Evolutionary conservation across 2,113 vertebrate genomes (phyloP).

Genomic region (Lucifuga dentata): DNA sequence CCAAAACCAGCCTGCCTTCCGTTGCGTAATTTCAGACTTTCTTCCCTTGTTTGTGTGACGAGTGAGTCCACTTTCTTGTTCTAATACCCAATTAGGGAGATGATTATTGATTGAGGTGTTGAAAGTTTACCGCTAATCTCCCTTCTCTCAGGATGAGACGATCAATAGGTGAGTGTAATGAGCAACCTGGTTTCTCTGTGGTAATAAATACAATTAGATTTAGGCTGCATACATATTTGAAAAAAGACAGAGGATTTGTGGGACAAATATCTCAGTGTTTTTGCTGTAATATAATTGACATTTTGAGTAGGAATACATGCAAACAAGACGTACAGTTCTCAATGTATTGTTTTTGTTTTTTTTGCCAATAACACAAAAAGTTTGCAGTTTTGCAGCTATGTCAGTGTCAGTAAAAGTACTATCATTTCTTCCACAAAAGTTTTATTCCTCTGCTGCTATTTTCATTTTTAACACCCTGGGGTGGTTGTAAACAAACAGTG

Average conservation of each 20-base stretch:
- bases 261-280: background rate
- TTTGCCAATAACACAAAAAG: background rate
- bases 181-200: slow-evolving; percentile 67
- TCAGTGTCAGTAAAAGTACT: background rate
- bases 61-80: slow-evolving; percentile 75
- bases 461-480: slow-evolving; percentile 56
- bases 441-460: slow-evolving; percentile 46
- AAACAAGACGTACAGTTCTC: background rate
- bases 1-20: slow-evolving; percentile 2
- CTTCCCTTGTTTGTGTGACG: slow-evolving; percentile 71
- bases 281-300: slow-evolving; percentile 4
- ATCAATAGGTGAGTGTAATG: slow-evolving; percentile 77
- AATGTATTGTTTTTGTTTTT: background rate
- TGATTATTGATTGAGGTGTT: slow-evolving; percentile 82
- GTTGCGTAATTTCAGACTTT: slow-evolving; percentile 49
- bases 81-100: slow-evolving; percentile 84
- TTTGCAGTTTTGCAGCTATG: background rate
- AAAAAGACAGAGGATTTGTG: slow-evolving; percentile 16
- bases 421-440: slow-evolving; percentile 18
- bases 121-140: slow-evolving; percentile 82
- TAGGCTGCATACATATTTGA: slow-evolving; percentile 63
- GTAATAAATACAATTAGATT: slow-evolving; percentile 69
- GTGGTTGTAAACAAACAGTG: slow-evolving; percentile 67
- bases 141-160: slow-evolving; percentile 63
- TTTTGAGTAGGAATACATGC: background rate